These are phyloP conservation scores for Phalloptychus januarius DNA, from an alignment of 2,797 vertebrate genomes.

Conservation along the genomic window DNA sequence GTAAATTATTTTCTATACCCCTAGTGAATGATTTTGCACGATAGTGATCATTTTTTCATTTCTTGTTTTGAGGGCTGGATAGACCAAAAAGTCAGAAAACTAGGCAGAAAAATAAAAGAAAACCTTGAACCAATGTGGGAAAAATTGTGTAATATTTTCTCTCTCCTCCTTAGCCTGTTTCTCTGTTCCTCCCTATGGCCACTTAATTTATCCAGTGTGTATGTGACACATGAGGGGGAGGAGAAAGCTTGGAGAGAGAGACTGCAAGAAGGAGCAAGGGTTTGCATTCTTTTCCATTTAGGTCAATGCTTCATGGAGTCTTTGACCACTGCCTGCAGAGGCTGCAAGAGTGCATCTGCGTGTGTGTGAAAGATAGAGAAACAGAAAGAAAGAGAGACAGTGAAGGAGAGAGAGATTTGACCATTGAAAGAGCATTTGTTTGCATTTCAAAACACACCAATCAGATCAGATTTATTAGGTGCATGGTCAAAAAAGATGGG, in stretches of 20 bases:
- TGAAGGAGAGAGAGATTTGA: not conserved
- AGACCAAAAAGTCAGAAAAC: constrained; percentile 2
- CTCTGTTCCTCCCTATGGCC: constrained; percentile 56
- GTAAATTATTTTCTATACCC: not conserved
- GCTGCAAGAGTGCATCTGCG: not conserved
- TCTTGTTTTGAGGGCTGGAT: not conserved
- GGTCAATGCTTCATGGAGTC: constrained; percentile 60
- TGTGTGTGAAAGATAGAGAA: no score
- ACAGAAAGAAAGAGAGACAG: no score
- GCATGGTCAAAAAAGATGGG: not conserved
- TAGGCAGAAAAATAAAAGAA: constrained; percentile 6
- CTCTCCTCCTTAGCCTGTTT: constrained; percentile 16
- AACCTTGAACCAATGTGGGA: constrained; percentile 49
- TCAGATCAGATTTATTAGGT: not conserved
- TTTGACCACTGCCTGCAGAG: constrained; percentile 58
- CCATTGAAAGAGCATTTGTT: not conserved
- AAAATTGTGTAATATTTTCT: constrained; percentile 28
- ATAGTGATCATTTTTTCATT: not conserved
- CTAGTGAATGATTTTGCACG: not conserved
- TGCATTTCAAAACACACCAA: not conserved
- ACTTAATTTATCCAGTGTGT: constrained; percentile 74
- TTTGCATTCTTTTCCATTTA: constrained; percentile 77
- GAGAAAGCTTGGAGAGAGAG: constrained; percentile 39
- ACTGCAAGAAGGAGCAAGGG: constrained; percentile 20
- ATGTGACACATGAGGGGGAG: constrained; percentile 66